Percentiles rank a stretch among this genome's conserved stretches.
Evolutionary conservation across 2,113 vertebrate species (phyloP).

Genomic region (Mustelus asterias): DNA sequence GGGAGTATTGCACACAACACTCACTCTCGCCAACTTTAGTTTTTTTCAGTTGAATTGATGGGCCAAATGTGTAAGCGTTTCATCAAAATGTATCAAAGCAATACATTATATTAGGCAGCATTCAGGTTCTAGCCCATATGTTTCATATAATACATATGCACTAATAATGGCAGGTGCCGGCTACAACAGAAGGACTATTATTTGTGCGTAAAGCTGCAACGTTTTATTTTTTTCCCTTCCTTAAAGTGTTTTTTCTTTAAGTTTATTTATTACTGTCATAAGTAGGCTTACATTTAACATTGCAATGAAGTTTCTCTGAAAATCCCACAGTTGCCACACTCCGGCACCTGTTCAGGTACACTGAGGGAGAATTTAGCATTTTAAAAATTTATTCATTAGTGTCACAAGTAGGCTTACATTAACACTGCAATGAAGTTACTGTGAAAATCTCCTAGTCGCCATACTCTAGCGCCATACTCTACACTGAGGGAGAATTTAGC

Average conservation of each 20-base stretch:
- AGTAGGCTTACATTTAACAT: too few relatives aligned
- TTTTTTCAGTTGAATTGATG: slow-evolving; percentile 1
- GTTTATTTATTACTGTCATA: too few relatives aligned
- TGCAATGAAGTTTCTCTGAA: too few relatives aligned
- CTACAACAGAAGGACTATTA: neutral
- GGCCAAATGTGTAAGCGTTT: slow-evolving; percentile 28
- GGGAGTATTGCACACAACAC: neutral
- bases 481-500: too few relatives aligned
- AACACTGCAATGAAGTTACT: too few relatives aligned
- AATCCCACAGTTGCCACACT: too few relatives aligned
- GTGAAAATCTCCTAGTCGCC: too few relatives aligned
- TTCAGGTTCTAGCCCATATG: neutral
- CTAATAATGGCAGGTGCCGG: neutral
- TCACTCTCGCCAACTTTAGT: neutral
- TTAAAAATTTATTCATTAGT: too few relatives aligned
- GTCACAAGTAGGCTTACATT: too few relatives aligned
- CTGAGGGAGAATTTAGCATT: too few relatives aligned
- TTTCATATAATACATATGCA: neutral
- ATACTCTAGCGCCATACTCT: too few relatives aligned
- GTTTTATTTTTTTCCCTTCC: neutral
- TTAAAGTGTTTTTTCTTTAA: neutral
- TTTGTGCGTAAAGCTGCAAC: neutral
- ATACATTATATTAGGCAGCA: neutral
- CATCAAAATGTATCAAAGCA: neutral
- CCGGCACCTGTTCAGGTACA: too few relatives aligned